A percentile compares a stretch with the other conserved stretches of the same genome.
phyloP scores from a whole-genome alignment of 2,797 vertebrate species.

The Nyctalus aviator region DNA sequence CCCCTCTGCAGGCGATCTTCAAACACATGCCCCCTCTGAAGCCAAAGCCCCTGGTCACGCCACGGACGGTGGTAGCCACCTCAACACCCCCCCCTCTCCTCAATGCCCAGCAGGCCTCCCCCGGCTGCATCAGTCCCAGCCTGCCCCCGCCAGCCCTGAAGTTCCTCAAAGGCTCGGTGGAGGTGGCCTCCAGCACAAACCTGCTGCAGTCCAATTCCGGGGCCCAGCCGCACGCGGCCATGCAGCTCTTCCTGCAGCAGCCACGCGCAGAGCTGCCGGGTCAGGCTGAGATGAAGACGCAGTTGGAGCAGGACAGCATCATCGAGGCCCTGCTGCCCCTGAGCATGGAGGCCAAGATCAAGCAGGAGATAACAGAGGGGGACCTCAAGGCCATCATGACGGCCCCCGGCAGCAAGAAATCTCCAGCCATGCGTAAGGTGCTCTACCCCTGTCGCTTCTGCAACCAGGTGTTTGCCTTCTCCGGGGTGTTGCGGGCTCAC shows the following conservation, averaged over 20 bases:
- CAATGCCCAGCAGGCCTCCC: constrained; percentile 95
- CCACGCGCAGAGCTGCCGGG: constrained; percentile 85
- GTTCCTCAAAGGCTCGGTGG: constrained; percentile 89
- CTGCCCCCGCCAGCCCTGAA: constrained; percentile 92
- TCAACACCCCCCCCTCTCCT: constrained; percentile 94
- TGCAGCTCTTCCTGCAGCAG: constrained; percentile 83
- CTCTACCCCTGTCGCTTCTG: constrained; percentile 96
- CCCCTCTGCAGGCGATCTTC: constrained; percentile 89
- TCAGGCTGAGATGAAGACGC: constrained; percentile 89
- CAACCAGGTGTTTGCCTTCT: constrained; percentile 95
- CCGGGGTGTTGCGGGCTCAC: constrained; percentile 95
- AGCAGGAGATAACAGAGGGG: constrained; percentile 93
- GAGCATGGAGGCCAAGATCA: constrained; percentile 92
- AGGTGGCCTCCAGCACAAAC: constrained; percentile 85
- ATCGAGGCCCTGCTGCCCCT: constrained; percentile 92
- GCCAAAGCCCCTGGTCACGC: constrained; percentile 95
- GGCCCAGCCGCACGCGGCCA: constrained; percentile 79
- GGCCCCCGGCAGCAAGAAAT: constrained; percentile 88
- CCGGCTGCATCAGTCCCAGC: constrained; percentile 95
- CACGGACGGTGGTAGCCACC: constrained; percentile 93
- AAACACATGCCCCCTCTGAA: constrained; percentile 96
- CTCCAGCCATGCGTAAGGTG: constrained; percentile 89
- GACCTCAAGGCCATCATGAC: constrained; percentile 89
- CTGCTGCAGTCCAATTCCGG: constrained; percentile 83
- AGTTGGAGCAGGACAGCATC: constrained; percentile 93